Evolutionary conservation across 2,888 invertebrate species (phyloP).

Genomic region (Megalurothrips usitatus): DNA sequence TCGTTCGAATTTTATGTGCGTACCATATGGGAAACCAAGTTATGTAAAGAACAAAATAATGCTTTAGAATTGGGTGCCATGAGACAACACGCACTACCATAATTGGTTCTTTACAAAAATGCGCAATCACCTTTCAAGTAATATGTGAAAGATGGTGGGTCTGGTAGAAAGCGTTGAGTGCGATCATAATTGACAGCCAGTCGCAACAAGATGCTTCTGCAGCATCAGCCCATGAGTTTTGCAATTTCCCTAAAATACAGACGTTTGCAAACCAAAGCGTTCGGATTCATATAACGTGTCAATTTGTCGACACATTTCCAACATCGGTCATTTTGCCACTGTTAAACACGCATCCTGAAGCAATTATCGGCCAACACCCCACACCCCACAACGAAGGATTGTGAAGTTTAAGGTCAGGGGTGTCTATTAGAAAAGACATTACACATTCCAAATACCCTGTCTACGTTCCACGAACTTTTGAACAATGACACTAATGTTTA

Average conservation of each 20-base stretch:
- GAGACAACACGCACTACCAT: not conserved
- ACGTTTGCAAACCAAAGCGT: not conserved
- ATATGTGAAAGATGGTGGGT: no score
- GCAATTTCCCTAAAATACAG: not conserved
- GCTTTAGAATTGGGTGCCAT: not conserved
- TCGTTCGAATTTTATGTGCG: not conserved
- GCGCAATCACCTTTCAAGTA: no score
- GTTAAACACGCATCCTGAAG: not conserved
- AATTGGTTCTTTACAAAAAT: not conserved
- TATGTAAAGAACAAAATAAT: not conserved
- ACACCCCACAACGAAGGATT: not conserved
- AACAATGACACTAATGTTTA: not conserved
- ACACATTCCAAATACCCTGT: constrained; percentile 15
- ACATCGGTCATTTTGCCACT: not conserved
- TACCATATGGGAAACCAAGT: not conserved
- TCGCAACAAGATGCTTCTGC: not conserved
- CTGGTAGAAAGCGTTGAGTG: no score
- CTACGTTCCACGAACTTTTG: not conserved
- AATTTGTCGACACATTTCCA: not conserved
- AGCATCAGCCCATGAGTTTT: not conserved
- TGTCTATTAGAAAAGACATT: not conserved
- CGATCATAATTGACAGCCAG: not conserved
- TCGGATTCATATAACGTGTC: not conserved
- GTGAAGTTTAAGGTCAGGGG: not conserved
- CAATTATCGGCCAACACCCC: not conserved